Evolutionary conservation across 1,140 invertebrate genomes (phyloP), one percentile per base, ranked within the genome.

Genomic region (Heliconius eleuchia): DNA sequence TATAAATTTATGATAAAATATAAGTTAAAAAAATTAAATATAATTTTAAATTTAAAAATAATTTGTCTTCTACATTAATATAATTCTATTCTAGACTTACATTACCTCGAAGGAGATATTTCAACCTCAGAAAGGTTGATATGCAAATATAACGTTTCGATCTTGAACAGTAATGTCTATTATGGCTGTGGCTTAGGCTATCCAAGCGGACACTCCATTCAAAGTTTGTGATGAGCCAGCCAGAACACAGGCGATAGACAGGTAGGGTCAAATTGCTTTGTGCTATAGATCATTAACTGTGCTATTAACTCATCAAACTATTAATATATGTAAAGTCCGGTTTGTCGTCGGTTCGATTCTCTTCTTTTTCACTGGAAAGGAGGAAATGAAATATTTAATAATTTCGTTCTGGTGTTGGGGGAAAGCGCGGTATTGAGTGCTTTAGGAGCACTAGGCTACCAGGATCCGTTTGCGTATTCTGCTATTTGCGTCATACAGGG

Each of bases 121-220:
- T 66, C 60, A 66, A 66, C 23, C 60, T 66, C 27, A 66, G 13
- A 16, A 66, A 27, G 23, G 11, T 66, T 66, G 60, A 66, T 66
- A 66, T 66, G 60, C 60, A 66, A 66, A 66, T 66, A 66, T 66
- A 66, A 66, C 60, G 60, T 66, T 9, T 66, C 60, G 60, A 27
- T 66, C 60, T 66, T 23, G 60, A 66, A 66, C 60, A 66, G 60
- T 66, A 66, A 66, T 66, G 30, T 66, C 27, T 66, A 66, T 66
- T 66, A 66, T 66, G 60, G 23, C 60, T 23, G 60, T 8, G 60
- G 60, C 27, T 30, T 16, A 30, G 60, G 23, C 60, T 66, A 66
- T 66, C 60, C 60, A 66, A 66, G 60, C 60, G 23, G 60, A 66
- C 55, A 57, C 60, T 4, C 60, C 23, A 66, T 66, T 66, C 60